These are phyloP conservation scores for Sakesphorus luctuosus DNA, from an alignment of 2,113 vertebrate genomes.

Conservation along the genomic window DNA sequence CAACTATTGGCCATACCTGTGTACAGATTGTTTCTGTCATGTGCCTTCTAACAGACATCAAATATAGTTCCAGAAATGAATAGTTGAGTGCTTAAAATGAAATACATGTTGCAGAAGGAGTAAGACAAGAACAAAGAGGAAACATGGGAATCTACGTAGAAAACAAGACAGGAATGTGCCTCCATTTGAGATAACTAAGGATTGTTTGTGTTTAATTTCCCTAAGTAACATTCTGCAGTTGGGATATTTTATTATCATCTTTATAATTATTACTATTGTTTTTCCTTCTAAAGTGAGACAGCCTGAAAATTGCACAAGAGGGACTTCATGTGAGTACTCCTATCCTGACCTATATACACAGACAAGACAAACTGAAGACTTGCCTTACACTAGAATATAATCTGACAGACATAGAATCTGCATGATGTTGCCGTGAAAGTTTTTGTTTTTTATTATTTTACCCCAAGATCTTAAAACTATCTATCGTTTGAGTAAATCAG, in stretches of 20 bases:
- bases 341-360: background rate
- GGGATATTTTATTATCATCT: background rate
- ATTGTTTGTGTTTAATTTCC: background rate
- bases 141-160: background rate
- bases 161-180: background rate
- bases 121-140: background rate
- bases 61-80: background rate
- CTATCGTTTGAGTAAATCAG: background rate
- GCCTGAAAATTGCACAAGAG: background rate
- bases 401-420: background rate
- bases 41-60: background rate
- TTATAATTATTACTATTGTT: background rate
- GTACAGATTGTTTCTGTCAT: background rate
- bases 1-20: background rate
- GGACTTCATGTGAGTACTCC: background rate
- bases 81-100: background rate
- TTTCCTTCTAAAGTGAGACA: background rate
- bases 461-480: background rate
- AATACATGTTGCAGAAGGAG: background rate
- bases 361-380: background rate
- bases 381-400: background rate
- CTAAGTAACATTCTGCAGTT: background rate
- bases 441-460: background rate
- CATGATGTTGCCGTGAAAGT: background rate
- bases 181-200: background rate